Base-by-base conservation (phyloP, 2,888 invertebrate species). In the Malacosoma neustria region DNA sequence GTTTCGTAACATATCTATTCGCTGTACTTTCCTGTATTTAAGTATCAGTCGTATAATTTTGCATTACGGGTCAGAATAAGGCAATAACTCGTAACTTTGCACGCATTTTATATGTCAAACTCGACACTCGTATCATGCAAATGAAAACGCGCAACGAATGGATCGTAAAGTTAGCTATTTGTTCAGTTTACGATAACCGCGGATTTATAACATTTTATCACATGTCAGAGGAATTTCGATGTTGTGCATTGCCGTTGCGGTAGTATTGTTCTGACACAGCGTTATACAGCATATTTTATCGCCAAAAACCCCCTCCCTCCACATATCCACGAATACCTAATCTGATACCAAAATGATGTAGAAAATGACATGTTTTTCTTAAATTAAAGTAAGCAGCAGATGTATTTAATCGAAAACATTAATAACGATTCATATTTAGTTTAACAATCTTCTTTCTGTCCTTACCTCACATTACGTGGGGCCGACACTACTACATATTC, bases 171-270 rank as follows among this genome's bases (percentile, higher is more conserved):
- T 66, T 66, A 53, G 72, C 72, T 76, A 79, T 82, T 77, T 75
- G 74, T 80, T 81, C 72, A 72, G 74, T 82, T 79, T 79, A 80
- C 80, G 79, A 82, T 81, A 77, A 75, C 71, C 69, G 68, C 60
- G 68, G 71, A 75, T 80, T 80, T 77, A 73, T 72, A 75, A 66
- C 73, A 71, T 68, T 77, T 80, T 79, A 80, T 72, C 61, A 67
- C 60, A 47, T 57, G 61, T 51, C 54, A 48, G 48, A 57, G 65
- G 64, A 62, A 72, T 71, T 61, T 64, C 48, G 57, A 57, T 57
- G 60, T 54, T 50, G 51, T 51, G 45, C 48, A 49, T n/a, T 42
- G 47, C 46, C 40, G 44, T 40, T 46, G 53, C 53, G 48, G 35
- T 36, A 38, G 40, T 47, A 45, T 54, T 22, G 22, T 22, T 44